Evolutionary conservation across 2,113 vertebrate genomes (phyloP).

Genomic region (Rhinopomastus cyanomelas): DNA sequence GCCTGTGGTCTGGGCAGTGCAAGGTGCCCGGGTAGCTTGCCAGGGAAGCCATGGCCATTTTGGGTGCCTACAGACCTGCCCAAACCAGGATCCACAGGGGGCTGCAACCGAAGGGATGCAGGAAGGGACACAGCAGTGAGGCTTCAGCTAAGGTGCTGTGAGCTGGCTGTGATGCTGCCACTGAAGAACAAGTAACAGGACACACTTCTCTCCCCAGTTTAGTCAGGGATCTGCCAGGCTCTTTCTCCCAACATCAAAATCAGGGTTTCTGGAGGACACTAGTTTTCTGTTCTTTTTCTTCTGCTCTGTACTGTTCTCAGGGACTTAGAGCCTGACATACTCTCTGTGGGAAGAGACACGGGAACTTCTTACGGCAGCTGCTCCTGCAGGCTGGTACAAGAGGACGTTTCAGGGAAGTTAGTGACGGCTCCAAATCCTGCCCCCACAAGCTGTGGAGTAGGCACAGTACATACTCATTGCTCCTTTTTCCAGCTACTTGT

Average conservation of each 20-base stretch:
- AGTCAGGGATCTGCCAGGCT: neutral
- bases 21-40: neutral
- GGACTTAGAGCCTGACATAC: neutral
- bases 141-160: neutral
- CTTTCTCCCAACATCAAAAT: neutral
- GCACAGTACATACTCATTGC: neutral
- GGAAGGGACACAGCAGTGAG: neutral
- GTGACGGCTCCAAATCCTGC: neutral
- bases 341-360: neutral
- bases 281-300: neutral
- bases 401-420: neutral
- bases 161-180: neutral
- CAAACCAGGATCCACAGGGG: rapidly evolving
- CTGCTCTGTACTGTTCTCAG: neutral
- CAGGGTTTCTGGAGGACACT: neutral
- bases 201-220: neutral
- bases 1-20: neutral
- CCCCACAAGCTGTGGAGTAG: neutral
- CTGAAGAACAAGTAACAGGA: neutral
- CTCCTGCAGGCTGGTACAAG: neutral
- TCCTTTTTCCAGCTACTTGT: neutral
- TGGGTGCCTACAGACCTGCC: neutral
- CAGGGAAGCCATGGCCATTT: neutral
- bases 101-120: neutral
- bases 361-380: neutral